Percentiles rank a stretch among this genome's conserved stretches.
phyloP scores from a whole-genome alignment of 2,888 invertebrate species.

The Resseliella maxima region DNA sequence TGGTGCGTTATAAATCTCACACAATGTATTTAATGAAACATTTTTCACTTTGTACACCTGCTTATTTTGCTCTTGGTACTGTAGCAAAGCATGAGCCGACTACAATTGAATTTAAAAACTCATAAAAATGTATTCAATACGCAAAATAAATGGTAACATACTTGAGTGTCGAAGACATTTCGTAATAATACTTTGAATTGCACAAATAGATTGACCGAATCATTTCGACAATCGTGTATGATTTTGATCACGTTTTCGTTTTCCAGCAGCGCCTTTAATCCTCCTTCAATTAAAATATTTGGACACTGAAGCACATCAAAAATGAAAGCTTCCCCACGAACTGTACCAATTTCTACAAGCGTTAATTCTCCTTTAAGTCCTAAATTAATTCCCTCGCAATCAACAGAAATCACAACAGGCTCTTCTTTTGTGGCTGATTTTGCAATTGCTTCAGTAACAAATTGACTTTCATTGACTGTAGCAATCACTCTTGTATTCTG shows the following conservation, averaged over 20 bases:
- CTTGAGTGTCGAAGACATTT: conserved; percentile 92
- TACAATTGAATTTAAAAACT: conserved; percentile 61
- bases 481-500: conserved; percentile 86
- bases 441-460: conserved; percentile 80
- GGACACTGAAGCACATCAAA: conserved; percentile 90
- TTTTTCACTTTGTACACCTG: conserved; percentile 96
- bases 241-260: conserved; percentile 86
- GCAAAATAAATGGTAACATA: conserved; percentile 62
- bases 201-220: conserved; percentile 86
- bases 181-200: conserved; percentile 86
- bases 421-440: conserved; percentile 68
- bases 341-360: conserved; percentile 85
- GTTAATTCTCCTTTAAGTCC: conserved; percentile 90
- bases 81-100: conserved; percentile 91
- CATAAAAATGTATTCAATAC: conserved; percentile 56
- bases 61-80: conserved; percentile 88
- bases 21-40: conserved; percentile 89
- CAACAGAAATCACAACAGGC: conserved; percentile 81
- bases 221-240: conserved; percentile 92
- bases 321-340: conserved; percentile 84
- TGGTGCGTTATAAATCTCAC: conserved; percentile 88
- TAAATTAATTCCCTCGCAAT: conserved; percentile 93
- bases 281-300: conserved; percentile 80
- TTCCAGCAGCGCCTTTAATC: conserved; percentile 83
- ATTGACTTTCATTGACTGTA: conserved; percentile 80